A percentile compares a stretch with the other conserved stretches of the same genome.
phyloP scores from a whole-genome alignment of 2,113 vertebrate genomes.

The Eulemur rufifrons region DNA sequence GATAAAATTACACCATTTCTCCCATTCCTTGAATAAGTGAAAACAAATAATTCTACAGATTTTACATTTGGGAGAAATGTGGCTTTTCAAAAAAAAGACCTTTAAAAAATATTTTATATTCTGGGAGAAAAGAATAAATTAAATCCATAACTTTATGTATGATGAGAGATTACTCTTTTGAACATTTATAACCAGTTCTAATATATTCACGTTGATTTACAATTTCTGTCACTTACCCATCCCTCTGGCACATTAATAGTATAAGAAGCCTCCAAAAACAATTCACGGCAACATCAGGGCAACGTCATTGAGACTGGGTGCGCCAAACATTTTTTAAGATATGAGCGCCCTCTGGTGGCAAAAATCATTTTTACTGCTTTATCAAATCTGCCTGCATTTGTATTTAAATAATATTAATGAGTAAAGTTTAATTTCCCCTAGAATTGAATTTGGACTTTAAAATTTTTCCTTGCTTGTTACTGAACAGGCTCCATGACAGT shows the following conservation, averaged over 20 bases:
- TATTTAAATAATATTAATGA: conserved; percentile 8
- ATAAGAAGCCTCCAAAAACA: background rate
- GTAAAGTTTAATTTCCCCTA: conserved; percentile 3
- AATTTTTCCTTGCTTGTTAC: background rate
- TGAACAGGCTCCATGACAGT: background rate
- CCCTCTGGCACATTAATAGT: background rate
- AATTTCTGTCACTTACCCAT: background rate
- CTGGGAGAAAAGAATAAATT: background rate
- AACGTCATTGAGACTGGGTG: background rate
- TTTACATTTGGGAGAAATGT: background rate
- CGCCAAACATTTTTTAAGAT: conserved; percentile 15
- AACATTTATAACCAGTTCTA: background rate
- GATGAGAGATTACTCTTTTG: background rate
- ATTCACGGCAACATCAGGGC: background rate
- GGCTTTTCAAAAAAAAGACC: background rate
- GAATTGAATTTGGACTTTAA: background rate
- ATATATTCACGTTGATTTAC: background rate
- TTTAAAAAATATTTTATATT: background rate
- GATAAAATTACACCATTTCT: background rate
- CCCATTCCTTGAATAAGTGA: background rate
- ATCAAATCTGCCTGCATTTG: background rate
- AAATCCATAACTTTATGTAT: background rate
- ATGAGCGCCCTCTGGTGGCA: conserved; percentile 67
- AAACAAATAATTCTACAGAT: background rate
- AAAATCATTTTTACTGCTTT: background rate